Base-by-base conservation (phyloP, 2,888 invertebrate species). In the Tetranychus piercei region DNA sequence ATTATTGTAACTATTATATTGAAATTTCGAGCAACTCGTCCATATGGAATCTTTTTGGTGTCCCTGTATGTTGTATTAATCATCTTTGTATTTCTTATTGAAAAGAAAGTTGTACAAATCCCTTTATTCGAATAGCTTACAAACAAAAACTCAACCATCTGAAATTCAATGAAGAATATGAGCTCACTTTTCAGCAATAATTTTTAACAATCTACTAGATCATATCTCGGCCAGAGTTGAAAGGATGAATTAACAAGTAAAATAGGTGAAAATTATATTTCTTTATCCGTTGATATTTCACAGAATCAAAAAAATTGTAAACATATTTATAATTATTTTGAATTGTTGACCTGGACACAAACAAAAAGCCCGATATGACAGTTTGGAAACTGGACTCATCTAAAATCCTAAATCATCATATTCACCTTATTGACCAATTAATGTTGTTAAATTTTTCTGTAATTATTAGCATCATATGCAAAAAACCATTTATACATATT, bases 11-110 rank as follows among this genome's bases (percentile, higher is more conserved):
- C n/a, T 8, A 11, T 73, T 23, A 44, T 73, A n/a, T 65, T 64
- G 15, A 45, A 64, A 73, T 73, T 73, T 43, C 18, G 23, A 20
- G 73, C 65, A 20, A 44, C 43, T 15, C 74, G 74, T 15, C 44
- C 45, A 44, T 74, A 70, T 43, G 74, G 71, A 20, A 43, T 22
- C n/a, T 70, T 74, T 23, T 71, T 74, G 20, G 55, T 70, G 11
- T 6, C 34, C 44, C 15, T 34, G n/a, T 71, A 74, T 44, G 74
- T 44, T 44, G 65, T 71, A 43, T 73, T 74, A 18, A n/a, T 72
- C 43, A 43, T 74, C 64, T 45, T 76, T 64, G 23, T 43, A 64
- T 69, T 72, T 45, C 65, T 76, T 75, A 20, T 76, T 65, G 72
- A 75, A 64, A 15, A 69, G 55, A 73, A 65, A 22, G 44, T 22